These are phyloP conservation scores for Danio choprae DNA, from an alignment of 2,797 vertebrate species.

Conservation along the genomic window DNA sequence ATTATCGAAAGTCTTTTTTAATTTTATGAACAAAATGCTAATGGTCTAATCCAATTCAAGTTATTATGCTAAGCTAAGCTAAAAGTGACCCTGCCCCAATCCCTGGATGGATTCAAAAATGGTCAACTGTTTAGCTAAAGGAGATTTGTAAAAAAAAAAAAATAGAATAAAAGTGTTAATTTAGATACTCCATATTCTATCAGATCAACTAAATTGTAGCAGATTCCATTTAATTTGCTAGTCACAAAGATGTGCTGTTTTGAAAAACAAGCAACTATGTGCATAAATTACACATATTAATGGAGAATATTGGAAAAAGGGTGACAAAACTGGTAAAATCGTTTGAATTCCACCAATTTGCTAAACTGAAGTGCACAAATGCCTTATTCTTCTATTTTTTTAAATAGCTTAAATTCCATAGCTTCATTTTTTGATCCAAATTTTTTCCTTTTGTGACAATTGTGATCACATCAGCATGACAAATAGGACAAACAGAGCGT, in stretches of 20 bases:
- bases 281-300: background rate
- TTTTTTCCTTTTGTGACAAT: conserved; percentile 10
- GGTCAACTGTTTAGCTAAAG: no score
- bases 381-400: background rate
- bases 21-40: no score
- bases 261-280: background rate
- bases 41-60: no score
- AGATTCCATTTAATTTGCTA: conserved; percentile 4
- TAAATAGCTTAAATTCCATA: conserved; percentile 9
- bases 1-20: no score
- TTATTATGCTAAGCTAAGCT: no score
- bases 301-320: background rate
- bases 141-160: no score
- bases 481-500: background rate
- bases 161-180: no score
- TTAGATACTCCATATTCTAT: no score
- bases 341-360: background rate
- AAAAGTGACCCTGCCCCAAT: no score
- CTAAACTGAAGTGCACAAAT: background rate
- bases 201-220: background rate
- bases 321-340: background rate
- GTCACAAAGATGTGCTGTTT: conserved; percentile 9
- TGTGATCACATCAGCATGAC: conserved; percentile 1
- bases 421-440: conserved; percentile 8
- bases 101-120: no score